Percentiles rank a stretch among this genome's conserved stretches.
phyloP scores from a whole-genome alignment of 2,113 vertebrate species.

The Lepisosteus osseus region DNA sequence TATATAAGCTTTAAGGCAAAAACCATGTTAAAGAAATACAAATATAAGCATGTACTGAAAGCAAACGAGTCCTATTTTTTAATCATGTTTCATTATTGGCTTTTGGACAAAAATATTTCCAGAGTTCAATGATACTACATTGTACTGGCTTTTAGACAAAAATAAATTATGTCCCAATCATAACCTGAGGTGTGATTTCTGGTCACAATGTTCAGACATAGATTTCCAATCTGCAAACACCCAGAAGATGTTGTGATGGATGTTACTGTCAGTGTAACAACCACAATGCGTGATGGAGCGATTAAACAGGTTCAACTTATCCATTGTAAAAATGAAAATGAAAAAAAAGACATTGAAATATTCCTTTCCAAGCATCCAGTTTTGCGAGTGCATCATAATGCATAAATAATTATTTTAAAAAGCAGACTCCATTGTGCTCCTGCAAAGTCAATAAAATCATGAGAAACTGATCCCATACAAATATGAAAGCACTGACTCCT shows the following conservation, averaged over 20 bases:
- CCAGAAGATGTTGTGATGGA: constrained; percentile 51
- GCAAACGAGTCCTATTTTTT: too few species aligned
- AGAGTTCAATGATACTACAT: too few species aligned
- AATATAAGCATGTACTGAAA: too few species aligned
- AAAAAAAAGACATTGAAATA: too few species aligned
- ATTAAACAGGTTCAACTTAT: constrained; percentile 49
- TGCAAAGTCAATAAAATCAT: not conserved
- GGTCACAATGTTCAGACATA: constrained; percentile 22
- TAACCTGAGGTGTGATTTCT: constrained; percentile 7
- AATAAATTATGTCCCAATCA: not conserved
- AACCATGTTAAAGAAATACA: too few species aligned
- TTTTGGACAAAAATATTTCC: too few species aligned
- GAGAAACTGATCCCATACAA: too few species aligned
- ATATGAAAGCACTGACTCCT: too few species aligned
- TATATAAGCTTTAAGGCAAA: too few species aligned
- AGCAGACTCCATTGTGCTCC: not conserved
- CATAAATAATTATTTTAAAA: not conserved
- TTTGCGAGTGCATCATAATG: not conserved
- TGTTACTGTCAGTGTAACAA: constrained; percentile 44
- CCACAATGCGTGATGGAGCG: constrained; percentile 56
- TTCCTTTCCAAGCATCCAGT: constrained; percentile 12
- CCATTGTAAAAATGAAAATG: constrained; percentile 40
- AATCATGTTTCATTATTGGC: too few species aligned
- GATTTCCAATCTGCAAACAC: constrained; percentile 31
- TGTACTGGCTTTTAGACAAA: too few species aligned